Percentiles rank a stretch among this genome's conserved stretches.
These are phyloP conservation scores for Empidonax alnorum DNA, from an alignment of 2,113 vertebrate genomes.

Conservation along the genomic window DNA sequence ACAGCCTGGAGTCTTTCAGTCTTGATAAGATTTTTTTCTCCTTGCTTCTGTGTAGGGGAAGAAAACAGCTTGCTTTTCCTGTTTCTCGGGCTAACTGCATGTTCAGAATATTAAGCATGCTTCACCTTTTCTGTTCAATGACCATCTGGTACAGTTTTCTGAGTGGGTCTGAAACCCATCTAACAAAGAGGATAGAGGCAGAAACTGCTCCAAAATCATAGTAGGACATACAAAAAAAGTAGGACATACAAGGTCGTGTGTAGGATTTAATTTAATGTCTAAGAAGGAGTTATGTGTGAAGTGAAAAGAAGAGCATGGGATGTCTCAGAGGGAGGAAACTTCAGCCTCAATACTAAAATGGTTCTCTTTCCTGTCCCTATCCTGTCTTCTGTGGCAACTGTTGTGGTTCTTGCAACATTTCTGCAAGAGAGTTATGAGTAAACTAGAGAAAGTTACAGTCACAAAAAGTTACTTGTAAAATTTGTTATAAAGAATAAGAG, in stretches of 20 bases:
- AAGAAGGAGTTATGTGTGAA: background rate
- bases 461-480: background rate
- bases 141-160: background rate
- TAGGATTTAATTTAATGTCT: background rate
- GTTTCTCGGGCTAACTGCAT: background rate
- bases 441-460: background rate
- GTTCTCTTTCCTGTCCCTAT: background rate
- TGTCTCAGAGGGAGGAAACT: background rate
- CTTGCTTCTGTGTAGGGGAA: background rate
- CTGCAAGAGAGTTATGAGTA: background rate
- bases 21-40: background rate
- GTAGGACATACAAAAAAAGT: background rate
- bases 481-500: background rate
- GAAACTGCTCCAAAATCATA: background rate
- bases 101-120: constrained; percentile 8
- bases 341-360: background rate
- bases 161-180: background rate
- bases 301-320: background rate
- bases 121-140: background rate
- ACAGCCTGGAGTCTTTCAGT: background rate
- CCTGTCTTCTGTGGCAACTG: background rate
- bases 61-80: background rate
- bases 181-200: background rate
- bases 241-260: background rate
- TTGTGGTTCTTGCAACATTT: background rate